Percentiles rank a stretch among this genome's conserved stretches.
Evolutionary conservation across 2,113 vertebrate species (phyloP).

Genomic region (Coreoperca whiteheadi): DNA sequence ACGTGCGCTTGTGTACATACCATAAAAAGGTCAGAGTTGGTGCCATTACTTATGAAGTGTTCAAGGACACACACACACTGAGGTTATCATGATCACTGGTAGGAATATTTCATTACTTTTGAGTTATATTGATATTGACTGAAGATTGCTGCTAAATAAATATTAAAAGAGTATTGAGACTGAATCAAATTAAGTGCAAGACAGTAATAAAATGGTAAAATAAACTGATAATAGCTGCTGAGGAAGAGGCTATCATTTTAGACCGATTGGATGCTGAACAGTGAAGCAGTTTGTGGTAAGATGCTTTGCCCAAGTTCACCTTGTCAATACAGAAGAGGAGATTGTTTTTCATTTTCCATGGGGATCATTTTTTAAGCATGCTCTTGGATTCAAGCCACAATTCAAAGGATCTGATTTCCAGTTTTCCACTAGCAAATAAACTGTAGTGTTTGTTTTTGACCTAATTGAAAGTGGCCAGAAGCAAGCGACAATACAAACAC

Average conservation of each 20-base stretch:
- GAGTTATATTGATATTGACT: not conserved
- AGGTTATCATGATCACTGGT: not conserved
- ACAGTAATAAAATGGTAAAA: not conserved
- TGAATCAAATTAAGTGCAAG: not conserved
- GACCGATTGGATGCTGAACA: not conserved
- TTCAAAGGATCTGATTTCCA: no score
- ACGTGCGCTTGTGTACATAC: not conserved
- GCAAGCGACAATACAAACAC: not conserved
- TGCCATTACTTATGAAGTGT: conserved; percentile 9
- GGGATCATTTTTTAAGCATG: not conserved
- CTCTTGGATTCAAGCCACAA: conserved; percentile 1
- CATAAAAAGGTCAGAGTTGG: conserved; percentile 36
- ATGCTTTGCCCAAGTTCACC: conserved; percentile 21
- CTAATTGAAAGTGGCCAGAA: not conserved
- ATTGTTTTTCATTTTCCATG: conserved; percentile 1
- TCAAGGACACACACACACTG: not conserved
- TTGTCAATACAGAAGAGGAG: conserved; percentile 7
- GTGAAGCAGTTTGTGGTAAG: not conserved
- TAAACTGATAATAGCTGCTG: not conserved
- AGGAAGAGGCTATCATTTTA: not conserved
- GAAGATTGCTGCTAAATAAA: conserved; percentile 1
- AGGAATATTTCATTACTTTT: not conserved
- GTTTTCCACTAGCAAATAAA: conserved; percentile 7
- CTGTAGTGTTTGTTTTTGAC: conserved; percentile 9
- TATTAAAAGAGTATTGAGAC: not conserved